Evolutionary conservation across 2,797 vertebrate species (phyloP).

Genomic region (Lithobates sylvaticus): DNA sequence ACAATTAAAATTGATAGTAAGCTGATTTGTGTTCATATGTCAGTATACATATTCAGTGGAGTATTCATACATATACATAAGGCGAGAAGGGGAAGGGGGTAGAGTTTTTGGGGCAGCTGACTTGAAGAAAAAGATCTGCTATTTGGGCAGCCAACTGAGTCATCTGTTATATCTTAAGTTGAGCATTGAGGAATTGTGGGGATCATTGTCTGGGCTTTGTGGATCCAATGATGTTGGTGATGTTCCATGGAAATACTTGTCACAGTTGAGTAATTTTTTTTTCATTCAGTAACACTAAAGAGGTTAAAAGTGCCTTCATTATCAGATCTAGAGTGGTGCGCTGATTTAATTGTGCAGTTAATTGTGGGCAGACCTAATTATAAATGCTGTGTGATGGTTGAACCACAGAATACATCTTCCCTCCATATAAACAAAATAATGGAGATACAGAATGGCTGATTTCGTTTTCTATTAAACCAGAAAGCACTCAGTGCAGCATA

Average conservation of each 20-base stretch:
- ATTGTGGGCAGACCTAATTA: constrained; percentile 51
- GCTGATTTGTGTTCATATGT: no score
- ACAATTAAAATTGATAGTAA: no score
- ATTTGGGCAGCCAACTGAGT: neutral
- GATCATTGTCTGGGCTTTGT: neutral
- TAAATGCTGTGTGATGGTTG: constrained; percentile 26
- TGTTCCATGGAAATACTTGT: neutral
- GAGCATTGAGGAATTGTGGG: neutral
- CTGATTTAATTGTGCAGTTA: constrained; percentile 43
- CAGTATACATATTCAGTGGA: no score
- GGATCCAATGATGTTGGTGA: neutral
- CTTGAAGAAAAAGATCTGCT: no score
- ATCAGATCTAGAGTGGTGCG: constrained; percentile 13
- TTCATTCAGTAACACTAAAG: neutral
- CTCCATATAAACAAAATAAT: constrained; percentile 23
- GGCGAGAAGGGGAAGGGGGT: no score
- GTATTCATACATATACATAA: no score
- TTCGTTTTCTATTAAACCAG: neutral
- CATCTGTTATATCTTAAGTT: neutral
- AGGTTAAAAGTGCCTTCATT: constrained; percentile 39
- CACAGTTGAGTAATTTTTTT: neutral
- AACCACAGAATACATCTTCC: constrained; percentile 39
- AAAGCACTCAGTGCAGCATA: constrained; percentile 1
- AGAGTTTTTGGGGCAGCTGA: no score
- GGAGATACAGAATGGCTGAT: constrained; percentile 13